Percentiles rank a stretch among this genome's conserved stretches.
These are phyloP conservation scores for Plagiodera versicolora DNA, from an alignment of 2,888 invertebrate species.

Conservation along the genomic window DNA sequence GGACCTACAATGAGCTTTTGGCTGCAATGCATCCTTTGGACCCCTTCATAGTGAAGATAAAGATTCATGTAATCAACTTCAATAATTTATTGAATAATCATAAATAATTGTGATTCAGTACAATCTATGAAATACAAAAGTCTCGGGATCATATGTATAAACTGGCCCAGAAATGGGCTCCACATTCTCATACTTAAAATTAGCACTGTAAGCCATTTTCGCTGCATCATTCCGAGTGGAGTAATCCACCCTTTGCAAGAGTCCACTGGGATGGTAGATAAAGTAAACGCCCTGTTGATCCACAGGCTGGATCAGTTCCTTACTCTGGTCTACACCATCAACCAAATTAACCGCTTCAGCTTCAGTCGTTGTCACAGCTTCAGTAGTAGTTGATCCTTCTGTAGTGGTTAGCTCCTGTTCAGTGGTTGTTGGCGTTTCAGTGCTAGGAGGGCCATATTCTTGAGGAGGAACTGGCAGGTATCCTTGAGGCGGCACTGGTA, in stretches of 20 bases:
- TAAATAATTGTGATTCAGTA: not conserved
- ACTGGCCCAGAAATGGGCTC: conserved; percentile 66
- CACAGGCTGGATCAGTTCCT: conserved; percentile 29
- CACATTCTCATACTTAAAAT: conserved; percentile 64
- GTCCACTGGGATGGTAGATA: conserved; percentile 64
- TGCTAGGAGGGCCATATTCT: conserved; percentile 48
- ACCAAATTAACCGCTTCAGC: conserved; percentile 18
- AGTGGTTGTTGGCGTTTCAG: conserved; percentile 32
- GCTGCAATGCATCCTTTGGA: too few relatives aligned
- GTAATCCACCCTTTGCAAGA: conserved; percentile 65
- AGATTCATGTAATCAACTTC: too few relatives aligned
- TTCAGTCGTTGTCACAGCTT: conserved; percentile 16
- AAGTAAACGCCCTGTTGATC: conserved; percentile 62
- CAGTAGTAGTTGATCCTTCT: conserved; percentile 38
- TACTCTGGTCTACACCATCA: conserved; percentile 25
- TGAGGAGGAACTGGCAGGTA: conserved; percentile 41
- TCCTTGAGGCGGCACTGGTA: conserved; percentile 39
- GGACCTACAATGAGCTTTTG: too few relatives aligned
- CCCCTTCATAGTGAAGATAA: too few relatives aligned
- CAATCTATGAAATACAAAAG: conserved; percentile 37
- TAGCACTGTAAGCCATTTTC: conserved; percentile 68
- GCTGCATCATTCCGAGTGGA: conserved; percentile 57
- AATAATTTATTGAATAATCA: too few relatives aligned
- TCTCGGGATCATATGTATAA: conserved; percentile 56
- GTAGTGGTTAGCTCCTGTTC: conserved; percentile 42